These are phyloP conservation scores for Oreochromis spilurus DNA, from an alignment of 2,113 vertebrate species.

Conservation along the genomic window DNA sequence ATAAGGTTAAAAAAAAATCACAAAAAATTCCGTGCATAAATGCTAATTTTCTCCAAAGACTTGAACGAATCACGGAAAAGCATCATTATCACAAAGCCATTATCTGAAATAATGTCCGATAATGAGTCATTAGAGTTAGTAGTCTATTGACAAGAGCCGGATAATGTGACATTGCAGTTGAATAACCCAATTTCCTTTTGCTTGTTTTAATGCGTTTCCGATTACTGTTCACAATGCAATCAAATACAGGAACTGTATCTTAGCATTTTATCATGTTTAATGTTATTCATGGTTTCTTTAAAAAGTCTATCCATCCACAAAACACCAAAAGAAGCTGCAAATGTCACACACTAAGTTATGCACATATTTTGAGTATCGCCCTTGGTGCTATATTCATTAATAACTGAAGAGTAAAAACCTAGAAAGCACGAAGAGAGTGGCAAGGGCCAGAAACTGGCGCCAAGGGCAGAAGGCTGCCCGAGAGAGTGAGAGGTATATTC, in stretches of 20 bases:
- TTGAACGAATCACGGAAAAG: not conserved
- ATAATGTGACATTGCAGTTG: not conserved
- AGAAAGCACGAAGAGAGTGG: constrained; percentile 29
- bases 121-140: not conserved
- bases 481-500: not conserved
- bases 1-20: not conserved
- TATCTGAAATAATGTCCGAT: not conserved
- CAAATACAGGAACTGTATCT: not conserved
- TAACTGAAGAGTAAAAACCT: constrained; percentile 16
- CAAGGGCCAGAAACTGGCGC: not conserved
- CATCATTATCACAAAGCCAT: constrained; percentile 17
- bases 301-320: not conserved
- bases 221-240: not conserved
- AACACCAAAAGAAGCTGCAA: not conserved
- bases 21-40: not conserved
- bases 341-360: not conserved
- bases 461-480: not conserved
- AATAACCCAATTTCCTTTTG: not conserved
- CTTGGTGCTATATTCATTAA: not conserved
- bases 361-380: not conserved
- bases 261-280: too few species aligned
- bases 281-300: not conserved
- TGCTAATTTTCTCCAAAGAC: not conserved
- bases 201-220: not conserved
- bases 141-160: not conserved